phyloP scores from a whole-genome alignment of 2,797 vertebrate genomes.

The Sebastes steindachneri region DNA sequence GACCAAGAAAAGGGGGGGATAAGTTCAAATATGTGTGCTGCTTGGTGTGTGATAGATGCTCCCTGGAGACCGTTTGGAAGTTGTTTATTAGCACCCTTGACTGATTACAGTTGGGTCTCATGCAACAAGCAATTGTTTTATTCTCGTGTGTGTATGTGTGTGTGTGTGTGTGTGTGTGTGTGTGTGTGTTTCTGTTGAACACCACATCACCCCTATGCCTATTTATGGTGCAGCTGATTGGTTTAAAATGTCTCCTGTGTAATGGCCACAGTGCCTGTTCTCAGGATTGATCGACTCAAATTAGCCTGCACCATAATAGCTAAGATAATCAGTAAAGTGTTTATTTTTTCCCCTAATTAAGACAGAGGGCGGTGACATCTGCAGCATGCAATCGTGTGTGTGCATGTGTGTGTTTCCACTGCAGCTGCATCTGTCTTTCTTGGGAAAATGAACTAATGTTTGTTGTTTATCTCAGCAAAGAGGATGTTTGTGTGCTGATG shows the following conservation, averaged over 20 bases:
- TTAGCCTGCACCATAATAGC: constrained; percentile 2
- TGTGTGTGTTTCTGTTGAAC: background rate
- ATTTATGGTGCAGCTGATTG: constrained; percentile 49
- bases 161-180: background rate
- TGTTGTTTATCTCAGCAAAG: background rate
- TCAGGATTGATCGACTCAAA: background rate
- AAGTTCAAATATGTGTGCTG: background rate
- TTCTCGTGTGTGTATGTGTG: background rate
- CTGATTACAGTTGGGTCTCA: background rate
- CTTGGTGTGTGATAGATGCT: background rate
- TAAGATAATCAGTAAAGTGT: constrained; percentile 9
- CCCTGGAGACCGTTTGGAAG: background rate
- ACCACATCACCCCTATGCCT: background rate
- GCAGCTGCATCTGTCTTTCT: background rate
- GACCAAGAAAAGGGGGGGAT: background rate
- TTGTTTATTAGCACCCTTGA: background rate
- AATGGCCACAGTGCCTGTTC: background rate
- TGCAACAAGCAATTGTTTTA: background rate
- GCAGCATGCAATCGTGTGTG: background rate
- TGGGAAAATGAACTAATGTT: background rate
- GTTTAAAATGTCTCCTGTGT: constrained; percentile 39
- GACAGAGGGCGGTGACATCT: background rate
- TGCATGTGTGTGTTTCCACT: background rate
- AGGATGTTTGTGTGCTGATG: background rate
- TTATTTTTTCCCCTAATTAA: background rate